These are phyloP conservation scores for Nephotettix cincticeps DNA, from an alignment of 1,140 invertebrate species.

Conservation along the genomic window DNA sequence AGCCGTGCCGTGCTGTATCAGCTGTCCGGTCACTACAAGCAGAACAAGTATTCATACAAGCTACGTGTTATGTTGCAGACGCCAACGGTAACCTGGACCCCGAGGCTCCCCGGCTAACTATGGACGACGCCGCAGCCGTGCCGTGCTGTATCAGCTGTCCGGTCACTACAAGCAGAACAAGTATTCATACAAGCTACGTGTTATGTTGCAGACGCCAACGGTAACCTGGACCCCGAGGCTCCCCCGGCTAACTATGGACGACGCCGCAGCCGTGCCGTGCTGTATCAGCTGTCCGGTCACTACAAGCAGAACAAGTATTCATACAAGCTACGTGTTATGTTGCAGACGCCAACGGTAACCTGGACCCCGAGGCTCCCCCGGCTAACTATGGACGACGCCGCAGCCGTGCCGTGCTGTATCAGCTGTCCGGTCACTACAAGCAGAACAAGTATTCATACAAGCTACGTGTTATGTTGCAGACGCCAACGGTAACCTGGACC, in stretches of 20 bases:
- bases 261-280: conserved; percentile 87
- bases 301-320: conserved; percentile 80
- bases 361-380: conserved; percentile 79
- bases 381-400: conserved; percentile 87
- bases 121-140: conserved; percentile 85
- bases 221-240: conserved; percentile 73
- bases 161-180: conserved; percentile 96
- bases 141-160: conserved; percentile 94
- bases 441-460: conserved; percentile 63
- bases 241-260: conserved; percentile 87
- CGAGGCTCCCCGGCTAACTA: conserved; percentile 87
- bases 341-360: conserved; percentile 75
- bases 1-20: conserved; percentile 95
- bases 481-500: conserved; percentile 72
- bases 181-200: no score
- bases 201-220: conserved; percentile 75
- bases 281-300: conserved; percentile 95
- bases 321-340: conserved; percentile 30
- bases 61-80: conserved; percentile 70
- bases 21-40: conserved; percentile 92
- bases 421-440: conserved; percentile 93
- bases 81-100: conserved; percentile 73
- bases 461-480: conserved; percentile 57
- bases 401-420: conserved; percentile 93
- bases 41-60: no score